Evolutionary conservation across 2,797 vertebrate species (phyloP).

Genomic region (Neoniphon sammara): DNA sequence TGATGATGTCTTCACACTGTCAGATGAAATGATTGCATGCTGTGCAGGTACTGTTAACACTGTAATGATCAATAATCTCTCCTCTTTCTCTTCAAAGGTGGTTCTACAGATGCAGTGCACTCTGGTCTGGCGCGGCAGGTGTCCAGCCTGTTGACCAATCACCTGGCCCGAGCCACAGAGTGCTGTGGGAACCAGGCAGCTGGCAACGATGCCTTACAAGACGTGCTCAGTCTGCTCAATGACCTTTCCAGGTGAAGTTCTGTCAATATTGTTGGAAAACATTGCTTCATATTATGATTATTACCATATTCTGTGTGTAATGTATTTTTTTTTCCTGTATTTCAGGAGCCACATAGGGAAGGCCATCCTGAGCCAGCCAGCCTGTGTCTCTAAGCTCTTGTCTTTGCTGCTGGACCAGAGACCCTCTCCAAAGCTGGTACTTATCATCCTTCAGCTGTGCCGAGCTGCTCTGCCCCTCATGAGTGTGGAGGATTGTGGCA

Average conservation of each 20-base stretch:
- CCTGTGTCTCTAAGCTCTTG: constrained; percentile 97
- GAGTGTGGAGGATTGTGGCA: constrained; percentile 98
- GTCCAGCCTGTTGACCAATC: constrained; percentile 97
- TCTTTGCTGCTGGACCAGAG: constrained; percentile 97
- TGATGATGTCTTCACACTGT: not conserved
- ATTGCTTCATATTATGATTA: not conserved
- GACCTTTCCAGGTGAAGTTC: constrained; percentile 92
- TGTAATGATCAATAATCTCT: not conserved
- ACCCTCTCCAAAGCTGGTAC: constrained; percentile 97
- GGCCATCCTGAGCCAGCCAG: constrained; percentile 98
- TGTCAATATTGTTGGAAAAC: not conserved
- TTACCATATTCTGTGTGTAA: not conserved
- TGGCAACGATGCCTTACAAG: constrained; percentile 96
- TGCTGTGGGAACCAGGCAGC: constrained; percentile 98
- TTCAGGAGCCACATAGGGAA: constrained; percentile 98
- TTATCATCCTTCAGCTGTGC: constrained; percentile 97
- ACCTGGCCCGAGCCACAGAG: constrained; percentile 95
- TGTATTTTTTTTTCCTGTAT: constrained; percentile 15
- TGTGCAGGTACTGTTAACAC: not conserved
- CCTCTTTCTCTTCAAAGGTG: constrained; percentile 79
- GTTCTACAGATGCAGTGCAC: constrained; percentile 96
- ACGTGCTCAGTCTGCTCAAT: constrained; percentile 97
- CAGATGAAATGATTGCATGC: not conserved
- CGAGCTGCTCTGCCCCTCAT: constrained; percentile 96
- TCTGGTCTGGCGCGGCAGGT: constrained; percentile 97